phyloP scores from a whole-genome alignment of 1,140 invertebrate genomes.

The Alviniconcha marisindica region DNA sequence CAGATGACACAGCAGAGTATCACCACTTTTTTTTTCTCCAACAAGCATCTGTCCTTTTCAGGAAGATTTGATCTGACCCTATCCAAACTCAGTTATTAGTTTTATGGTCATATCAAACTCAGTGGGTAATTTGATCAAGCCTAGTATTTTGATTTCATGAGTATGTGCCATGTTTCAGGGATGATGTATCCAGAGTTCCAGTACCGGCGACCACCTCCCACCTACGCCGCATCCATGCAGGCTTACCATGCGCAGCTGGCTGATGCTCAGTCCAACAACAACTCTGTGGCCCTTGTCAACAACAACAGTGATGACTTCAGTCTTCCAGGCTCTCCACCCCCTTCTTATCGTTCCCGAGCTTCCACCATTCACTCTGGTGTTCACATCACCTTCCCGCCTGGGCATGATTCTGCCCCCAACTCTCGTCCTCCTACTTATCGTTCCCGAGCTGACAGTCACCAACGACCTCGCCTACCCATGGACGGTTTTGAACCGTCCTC shows the following conservation, averaged over 20 bases:
- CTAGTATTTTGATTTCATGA: no score
- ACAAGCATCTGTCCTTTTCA: no score
- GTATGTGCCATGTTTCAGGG: slow-evolving; percentile 59
- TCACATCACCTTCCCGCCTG: slow-evolving; percentile 71
- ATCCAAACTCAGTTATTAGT: no score
- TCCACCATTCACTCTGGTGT: slow-evolving; percentile 71
- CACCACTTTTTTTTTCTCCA: no score
- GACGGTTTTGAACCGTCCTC: slow-evolving; percentile 49
- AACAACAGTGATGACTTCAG: slow-evolving; percentile 61
- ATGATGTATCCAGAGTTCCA: slow-evolving; percentile 74
- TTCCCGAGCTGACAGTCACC: slow-evolving; percentile 59
- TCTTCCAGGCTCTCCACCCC: slow-evolving; percentile 71
- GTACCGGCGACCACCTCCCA: slow-evolving; percentile 72
- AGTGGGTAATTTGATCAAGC: no score
- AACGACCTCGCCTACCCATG: slow-evolving; percentile 59
- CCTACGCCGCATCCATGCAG: slow-evolving; percentile 74
- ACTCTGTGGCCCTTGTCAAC: slow-evolving; percentile 40
- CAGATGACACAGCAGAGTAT: no score
- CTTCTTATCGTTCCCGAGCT: slow-evolving; percentile 71
- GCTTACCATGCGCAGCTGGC: slow-evolving; percentile 70
- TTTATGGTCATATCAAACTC: no score
- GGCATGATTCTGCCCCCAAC: slow-evolving; percentile 59
- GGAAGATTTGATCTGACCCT: no score
- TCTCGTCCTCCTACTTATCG: slow-evolving; percentile 74
- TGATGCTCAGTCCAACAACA: slow-evolving; percentile 47